phyloP scores from a whole-genome alignment of 2,888 invertebrate species.

The Tetanocera ferruginea region DNA sequence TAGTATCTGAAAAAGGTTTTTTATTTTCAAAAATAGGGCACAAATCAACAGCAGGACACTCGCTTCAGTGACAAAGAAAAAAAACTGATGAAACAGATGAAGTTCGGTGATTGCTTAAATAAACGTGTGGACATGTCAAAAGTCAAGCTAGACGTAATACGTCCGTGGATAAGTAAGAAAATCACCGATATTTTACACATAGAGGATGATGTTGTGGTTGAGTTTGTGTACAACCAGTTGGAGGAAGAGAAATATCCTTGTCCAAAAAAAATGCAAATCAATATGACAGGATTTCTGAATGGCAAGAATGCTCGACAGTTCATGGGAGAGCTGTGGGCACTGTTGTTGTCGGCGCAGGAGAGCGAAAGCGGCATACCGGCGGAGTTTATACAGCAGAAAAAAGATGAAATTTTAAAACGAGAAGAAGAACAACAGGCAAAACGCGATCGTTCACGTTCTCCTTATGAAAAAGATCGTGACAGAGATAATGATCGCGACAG shows the following conservation, averaged over 20 bases:
- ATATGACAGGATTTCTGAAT: slow-evolving; percentile 98
- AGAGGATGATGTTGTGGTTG: slow-evolving; percentile 99
- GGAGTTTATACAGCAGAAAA: slow-evolving; percentile 93
- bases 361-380: slow-evolving; percentile 96
- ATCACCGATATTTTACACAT: slow-evolving; percentile 96
- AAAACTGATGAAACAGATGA: slow-evolving; percentile 98
- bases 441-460: slow-evolving; percentile 65
- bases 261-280: slow-evolving; percentile 99
- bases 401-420: slow-evolving; percentile 93
- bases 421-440: slow-evolving; percentile 66
- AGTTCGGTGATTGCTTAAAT: slow-evolving; percentile 93
- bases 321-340: slow-evolving; percentile 97
- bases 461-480: slow-evolving; percentile 61
- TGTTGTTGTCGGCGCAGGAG: slow-evolving; percentile 94
- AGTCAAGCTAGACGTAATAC: slow-evolving; percentile 96
- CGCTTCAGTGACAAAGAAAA: slow-evolving; percentile 99
- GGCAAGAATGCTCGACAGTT: slow-evolving; percentile 97
- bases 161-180: slow-evolving; percentile 98
- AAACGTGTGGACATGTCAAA: slow-evolving; percentile 99
- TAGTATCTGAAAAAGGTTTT: neutral
- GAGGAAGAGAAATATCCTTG: slow-evolving; percentile 95
- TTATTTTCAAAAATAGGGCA: slow-evolving; percentile 79
- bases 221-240: slow-evolving; percentile 98
- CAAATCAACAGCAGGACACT: slow-evolving; percentile 98
- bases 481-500: slow-evolving; percentile 59